phyloP scores from a whole-genome alignment of 2,113 vertebrate genomes.

The Theropithecus gelada region DNA sequence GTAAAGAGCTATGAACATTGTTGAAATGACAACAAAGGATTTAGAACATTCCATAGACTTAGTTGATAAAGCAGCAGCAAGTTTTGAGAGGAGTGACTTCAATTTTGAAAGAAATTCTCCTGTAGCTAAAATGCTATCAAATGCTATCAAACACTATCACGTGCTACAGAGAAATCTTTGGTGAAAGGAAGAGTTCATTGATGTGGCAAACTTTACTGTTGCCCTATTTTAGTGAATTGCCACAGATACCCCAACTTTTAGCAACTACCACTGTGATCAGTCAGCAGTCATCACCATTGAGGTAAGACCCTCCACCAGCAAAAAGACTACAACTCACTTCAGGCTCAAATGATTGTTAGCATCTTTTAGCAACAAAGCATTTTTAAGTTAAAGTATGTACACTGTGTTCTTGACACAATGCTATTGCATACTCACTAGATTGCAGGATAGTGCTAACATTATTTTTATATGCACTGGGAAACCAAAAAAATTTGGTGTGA shows the following conservation, averaged over 20 bases:
- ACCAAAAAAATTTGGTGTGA: background rate
- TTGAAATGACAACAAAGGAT: background rate
- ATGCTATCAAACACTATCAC: background rate
- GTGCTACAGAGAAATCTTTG: background rate
- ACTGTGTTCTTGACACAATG: background rate
- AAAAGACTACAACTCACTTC: background rate
- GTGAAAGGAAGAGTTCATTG: background rate
- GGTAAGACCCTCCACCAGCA: background rate
- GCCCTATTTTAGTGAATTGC: background rate
- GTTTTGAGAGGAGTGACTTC: background rate
- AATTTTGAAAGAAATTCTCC: background rate
- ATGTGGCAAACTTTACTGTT: background rate
- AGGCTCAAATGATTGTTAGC: background rate
- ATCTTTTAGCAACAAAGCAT: background rate
- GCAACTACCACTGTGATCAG: background rate
- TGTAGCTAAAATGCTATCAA: background rate
- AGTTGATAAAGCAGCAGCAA: background rate
- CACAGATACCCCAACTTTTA: background rate
- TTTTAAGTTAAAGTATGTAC: background rate
- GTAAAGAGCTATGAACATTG: background rate
- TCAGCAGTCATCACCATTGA: background rate
- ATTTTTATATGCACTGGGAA: background rate
- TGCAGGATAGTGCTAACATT: background rate
- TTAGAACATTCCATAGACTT: background rate
- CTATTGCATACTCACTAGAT: background rate